A percentile compares a stretch with the other conserved stretches of the same genome.
Evolutionary conservation across 2,888 invertebrate species (phyloP).

Genomic region (Deroplatys truncata): DNA sequence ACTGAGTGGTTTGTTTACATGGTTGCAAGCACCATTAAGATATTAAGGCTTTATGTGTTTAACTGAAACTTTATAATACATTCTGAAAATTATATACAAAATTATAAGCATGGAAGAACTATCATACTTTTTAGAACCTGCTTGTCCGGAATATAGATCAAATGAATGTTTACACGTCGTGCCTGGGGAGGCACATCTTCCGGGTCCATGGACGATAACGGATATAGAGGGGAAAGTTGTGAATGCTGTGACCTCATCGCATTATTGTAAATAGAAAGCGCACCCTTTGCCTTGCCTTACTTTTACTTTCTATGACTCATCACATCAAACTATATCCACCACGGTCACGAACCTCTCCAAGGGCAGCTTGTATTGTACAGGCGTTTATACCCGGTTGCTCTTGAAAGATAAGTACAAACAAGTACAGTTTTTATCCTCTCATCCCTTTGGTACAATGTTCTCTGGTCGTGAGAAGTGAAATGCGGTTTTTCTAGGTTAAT

Average conservation of each 20-base stretch:
- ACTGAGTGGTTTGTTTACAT: too few species aligned
- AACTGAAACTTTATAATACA: too few species aligned
- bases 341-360: neutral
- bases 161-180: neutral
- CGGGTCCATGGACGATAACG: neutral
- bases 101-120: too few species aligned
- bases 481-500: neutral
- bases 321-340: neutral
- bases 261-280: neutral
- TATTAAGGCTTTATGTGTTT: too few species aligned
- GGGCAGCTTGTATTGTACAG: neutral
- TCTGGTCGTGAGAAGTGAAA: neutral
- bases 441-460: neutral
- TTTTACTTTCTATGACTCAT: neutral
- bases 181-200: neutral
- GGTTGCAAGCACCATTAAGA: too few species aligned
- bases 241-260: neutral
- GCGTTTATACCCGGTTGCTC: neutral
- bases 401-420: too few species aligned
- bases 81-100: too few species aligned
- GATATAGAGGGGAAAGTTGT: neutral
- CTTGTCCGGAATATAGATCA: neutral
- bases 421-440: neutral
- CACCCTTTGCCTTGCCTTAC: neutral
- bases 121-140: too few species aligned